Percentiles rank a stretch among this genome's conserved stretches.
Evolutionary conservation across 2,113 vertebrate genomes (phyloP).

Genomic region (Syngnathoides biaculeatus): DNA sequence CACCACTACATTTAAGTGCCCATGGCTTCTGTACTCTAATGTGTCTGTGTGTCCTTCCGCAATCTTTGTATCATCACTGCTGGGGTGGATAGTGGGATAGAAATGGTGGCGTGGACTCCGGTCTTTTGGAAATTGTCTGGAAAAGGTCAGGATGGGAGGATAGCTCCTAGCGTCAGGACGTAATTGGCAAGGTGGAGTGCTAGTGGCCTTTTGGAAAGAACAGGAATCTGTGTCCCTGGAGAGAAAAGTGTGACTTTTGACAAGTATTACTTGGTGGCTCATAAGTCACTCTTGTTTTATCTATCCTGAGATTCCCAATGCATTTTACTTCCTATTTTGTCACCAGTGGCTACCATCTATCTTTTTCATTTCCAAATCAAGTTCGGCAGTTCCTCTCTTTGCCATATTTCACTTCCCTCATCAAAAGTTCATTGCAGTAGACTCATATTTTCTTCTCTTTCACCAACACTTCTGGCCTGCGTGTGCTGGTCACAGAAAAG

Average conservation of each 20-base stretch:
- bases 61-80: background rate
- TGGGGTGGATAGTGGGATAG: constrained; percentile 26
- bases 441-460: constrained; percentile 12
- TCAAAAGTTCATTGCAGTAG: constrained; percentile 41
- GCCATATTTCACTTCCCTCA: constrained; percentile 41
- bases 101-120: constrained; percentile 35
- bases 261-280: constrained; percentile 40
- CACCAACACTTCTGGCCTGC: constrained; percentile 5
- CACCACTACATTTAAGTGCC: too few relatives aligned
- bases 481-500: constrained; percentile 30
- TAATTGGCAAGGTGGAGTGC: constrained; percentile 50
- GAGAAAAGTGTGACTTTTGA: constrained; percentile 40
- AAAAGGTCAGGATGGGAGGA: constrained; percentile 66
- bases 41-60: background rate
- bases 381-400: constrained; percentile 26
- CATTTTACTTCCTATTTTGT: constrained; percentile 7
- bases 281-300: constrained; percentile 32
- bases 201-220: constrained; percentile 14
- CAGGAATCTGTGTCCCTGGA: constrained; percentile 29
- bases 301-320: constrained; percentile 11
- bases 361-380: constrained; percentile 36
- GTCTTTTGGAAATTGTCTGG: constrained; percentile 47
- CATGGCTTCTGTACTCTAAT: background rate
- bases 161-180: constrained; percentile 50
- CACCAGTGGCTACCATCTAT: background rate